These are phyloP conservation scores for Urocolius indicus DNA, from an alignment of 2,113 vertebrate species.

Conservation along the genomic window DNA sequence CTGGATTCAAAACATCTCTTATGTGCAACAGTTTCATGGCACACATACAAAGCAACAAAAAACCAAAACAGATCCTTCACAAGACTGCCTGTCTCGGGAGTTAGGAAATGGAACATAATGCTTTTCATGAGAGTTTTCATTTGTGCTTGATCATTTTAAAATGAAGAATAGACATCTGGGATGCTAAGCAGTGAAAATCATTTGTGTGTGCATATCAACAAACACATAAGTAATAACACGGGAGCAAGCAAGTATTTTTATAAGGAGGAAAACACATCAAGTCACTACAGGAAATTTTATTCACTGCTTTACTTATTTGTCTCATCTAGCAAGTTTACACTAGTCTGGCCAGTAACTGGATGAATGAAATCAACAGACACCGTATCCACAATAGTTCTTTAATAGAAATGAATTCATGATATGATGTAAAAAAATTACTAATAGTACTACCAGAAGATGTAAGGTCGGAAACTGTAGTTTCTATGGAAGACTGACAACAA, in stretches of 20 bases:
- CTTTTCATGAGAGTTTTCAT: background rate
- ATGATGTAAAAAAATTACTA: background rate
- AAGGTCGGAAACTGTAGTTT: background rate
- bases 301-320: background rate
- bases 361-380: background rate
- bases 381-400: background rate
- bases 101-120: background rate
- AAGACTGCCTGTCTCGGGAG: background rate
- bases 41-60: background rate
- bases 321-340: background rate
- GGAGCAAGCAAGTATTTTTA: background rate
- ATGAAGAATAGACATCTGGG: background rate
- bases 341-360: background rate
- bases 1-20: background rate
- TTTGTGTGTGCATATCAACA: background rate
- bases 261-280: background rate
- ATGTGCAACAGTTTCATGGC: background rate
- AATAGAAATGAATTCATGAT: background rate
- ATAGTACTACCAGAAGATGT: background rate
- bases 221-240: rapidly evolving
- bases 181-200: background rate
- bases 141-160: background rate
- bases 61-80: background rate
- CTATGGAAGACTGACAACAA: background rate
- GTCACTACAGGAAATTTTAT: background rate